Percentiles rank a stretch among this genome's conserved stretches.
Evolutionary conservation across 2,797 vertebrate species (phyloP).

Genomic region (Spea hammondii): DNA sequence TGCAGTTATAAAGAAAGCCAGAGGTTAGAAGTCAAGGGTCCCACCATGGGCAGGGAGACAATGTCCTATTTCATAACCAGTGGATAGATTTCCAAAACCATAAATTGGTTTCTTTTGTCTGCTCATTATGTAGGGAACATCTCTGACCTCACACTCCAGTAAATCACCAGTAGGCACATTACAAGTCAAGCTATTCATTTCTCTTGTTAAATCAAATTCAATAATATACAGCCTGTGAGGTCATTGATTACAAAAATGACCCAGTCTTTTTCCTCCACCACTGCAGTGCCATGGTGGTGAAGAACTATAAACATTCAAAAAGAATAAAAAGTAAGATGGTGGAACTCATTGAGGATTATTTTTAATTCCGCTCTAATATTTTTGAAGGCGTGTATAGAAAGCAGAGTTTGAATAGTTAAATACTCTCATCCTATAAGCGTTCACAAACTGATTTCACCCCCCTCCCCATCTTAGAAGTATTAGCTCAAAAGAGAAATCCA

Average conservation of each 20-base stretch:
- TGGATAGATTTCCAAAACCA: conserved; percentile 24
- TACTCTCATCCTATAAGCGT: conserved; percentile 29
- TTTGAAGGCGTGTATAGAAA: background rate
- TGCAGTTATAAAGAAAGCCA: conserved; percentile 23
- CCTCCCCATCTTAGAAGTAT: conserved; percentile 21
- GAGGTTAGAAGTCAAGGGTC: conserved; percentile 26
- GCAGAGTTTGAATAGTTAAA: background rate
- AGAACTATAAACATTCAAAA: no score
- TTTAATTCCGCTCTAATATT: no score
- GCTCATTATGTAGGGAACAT: conserved; percentile 21
- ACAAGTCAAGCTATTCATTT: conserved; percentile 37
- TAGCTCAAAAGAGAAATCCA: conserved; percentile 41
- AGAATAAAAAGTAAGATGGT: no score
- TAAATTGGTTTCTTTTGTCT: conserved; percentile 40
- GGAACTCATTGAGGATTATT: no score
- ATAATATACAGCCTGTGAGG: conserved; percentile 26
- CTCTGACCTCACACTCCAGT: conserved; percentile 31
- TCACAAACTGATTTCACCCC: conserved; percentile 23
- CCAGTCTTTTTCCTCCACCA: background rate
- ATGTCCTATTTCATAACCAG: conserved; percentile 31
- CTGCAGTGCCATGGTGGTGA: background rate
- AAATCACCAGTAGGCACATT: conserved; percentile 14
- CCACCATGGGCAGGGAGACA: conserved; percentile 22
- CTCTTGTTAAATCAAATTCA: conserved; percentile 16
- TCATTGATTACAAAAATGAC: conserved; percentile 7